A percentile compares a stretch with the other conserved stretches of the same genome.
Evolutionary conservation across 1,140 invertebrate genomes (phyloP).

Genomic region (Thaumetopoea pityocampa): DNA sequence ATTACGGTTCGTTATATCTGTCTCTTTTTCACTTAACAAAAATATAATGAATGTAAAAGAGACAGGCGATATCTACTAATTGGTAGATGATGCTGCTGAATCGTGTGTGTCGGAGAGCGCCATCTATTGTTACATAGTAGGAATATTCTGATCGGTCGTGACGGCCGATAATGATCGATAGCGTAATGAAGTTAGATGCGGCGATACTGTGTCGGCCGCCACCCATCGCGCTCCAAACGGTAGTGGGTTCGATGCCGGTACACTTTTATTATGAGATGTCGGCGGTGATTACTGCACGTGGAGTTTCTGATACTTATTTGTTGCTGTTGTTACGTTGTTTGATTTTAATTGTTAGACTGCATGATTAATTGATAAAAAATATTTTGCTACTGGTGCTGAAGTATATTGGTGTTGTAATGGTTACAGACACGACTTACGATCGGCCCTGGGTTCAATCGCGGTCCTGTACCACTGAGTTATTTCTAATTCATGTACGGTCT

Average conservation of each 20-base stretch:
- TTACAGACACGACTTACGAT: too few species aligned
- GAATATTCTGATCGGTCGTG: constrained; percentile 61
- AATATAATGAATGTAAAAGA: constrained; percentile 24
- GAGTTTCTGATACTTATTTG: constrained; percentile 5
- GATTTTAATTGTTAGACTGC: constrained; percentile 5
- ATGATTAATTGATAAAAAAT: constrained; percentile 13
- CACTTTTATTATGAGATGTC: constrained; percentile 48
- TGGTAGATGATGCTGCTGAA: constrained; percentile 68
- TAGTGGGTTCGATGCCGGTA: constrained; percentile 54
- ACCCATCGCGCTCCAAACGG: constrained; percentile 61
- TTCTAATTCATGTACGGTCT: too few species aligned
- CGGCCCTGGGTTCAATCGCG: too few species aligned
- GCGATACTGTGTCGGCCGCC: constrained; percentile 41
- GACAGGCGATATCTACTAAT: constrained; percentile 49
- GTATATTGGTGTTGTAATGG: too few species aligned
- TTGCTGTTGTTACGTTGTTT: constrained; percentile 8
- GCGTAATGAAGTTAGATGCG: constrained; percentile 62
- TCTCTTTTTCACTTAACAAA: constrained; percentile 23
- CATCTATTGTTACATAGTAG: constrained; percentile 72
- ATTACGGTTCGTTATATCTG: constrained; percentile 40
- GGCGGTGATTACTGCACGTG: constrained; percentile 25
- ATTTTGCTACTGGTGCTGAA: too few species aligned
- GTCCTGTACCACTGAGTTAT: too few species aligned
- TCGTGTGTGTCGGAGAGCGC: constrained; percentile 55
- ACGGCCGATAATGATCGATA: constrained; percentile 62